Conservation (phyloP, 1,140 invertebrate genomes). For the Bombus confusus region DNA sequence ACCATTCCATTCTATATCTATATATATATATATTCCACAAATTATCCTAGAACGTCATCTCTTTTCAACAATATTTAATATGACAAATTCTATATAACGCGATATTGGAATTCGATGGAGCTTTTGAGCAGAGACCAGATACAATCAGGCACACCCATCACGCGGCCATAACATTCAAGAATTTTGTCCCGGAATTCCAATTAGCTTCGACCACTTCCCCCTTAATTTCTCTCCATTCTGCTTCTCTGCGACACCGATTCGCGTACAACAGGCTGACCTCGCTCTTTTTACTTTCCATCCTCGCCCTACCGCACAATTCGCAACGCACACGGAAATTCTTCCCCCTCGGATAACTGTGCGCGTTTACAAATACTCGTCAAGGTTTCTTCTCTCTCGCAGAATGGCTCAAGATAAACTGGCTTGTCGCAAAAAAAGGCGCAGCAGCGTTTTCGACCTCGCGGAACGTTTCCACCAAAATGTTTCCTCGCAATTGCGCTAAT, state of each 20-base stretch:
- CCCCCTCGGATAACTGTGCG: background rate
- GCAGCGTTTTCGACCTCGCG: background rate
- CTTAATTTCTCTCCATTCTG: too few relatives aligned
- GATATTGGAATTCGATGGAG: slow-evolving; percentile 38
- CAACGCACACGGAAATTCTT: background rate
- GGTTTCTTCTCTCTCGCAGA: background rate
- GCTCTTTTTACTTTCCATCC: background rate
- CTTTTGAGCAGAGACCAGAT: slow-evolving; percentile 43
- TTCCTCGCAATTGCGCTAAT: slow-evolving; percentile 48
- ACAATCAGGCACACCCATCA: slow-evolving; percentile 56
- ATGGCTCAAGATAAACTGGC: background rate
- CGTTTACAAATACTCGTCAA: slow-evolving; percentile 16
- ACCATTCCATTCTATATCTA: background rate
- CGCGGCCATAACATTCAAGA: slow-evolving; percentile 65
- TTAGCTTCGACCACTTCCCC: slow-evolving; percentile 45
- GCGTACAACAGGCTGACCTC: background rate
- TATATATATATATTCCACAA: too few relatives aligned
- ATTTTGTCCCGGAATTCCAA: slow-evolving; percentile 73
- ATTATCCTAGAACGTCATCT: background rate
- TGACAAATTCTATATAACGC: background rate
- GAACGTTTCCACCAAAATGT: slow-evolving; percentile 1
- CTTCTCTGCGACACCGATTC: background rate
- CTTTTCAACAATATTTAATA: background rate
- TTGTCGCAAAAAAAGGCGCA: background rate
- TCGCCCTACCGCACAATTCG: background rate